A percentile compares a stretch with the other conserved stretches of the same genome.
These are phyloP conservation scores for Coenobita brevimanus DNA, from an alignment of 1,140 invertebrate genomes.

Conservation along the genomic window DNA sequence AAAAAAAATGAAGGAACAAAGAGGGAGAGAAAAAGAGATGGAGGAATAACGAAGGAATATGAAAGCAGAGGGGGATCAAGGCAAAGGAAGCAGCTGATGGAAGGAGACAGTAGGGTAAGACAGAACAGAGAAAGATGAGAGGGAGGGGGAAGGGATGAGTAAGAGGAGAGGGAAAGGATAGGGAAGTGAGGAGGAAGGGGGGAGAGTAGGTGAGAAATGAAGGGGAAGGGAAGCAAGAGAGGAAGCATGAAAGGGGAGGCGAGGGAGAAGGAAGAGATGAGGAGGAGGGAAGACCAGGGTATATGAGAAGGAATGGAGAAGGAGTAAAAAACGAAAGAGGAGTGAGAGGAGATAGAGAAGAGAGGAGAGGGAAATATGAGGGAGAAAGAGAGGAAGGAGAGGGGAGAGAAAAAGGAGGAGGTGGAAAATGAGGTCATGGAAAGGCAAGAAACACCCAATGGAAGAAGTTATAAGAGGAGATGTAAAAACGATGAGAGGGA, in stretches of 20 bases:
- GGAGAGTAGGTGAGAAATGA: neutral
- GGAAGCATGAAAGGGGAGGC: neutral
- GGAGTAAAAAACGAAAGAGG: neutral
- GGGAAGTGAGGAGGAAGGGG: neutral
- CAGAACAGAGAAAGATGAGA: no score
- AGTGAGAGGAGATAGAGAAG: neutral
- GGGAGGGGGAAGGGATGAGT: no score
- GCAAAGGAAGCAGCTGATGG: no score
- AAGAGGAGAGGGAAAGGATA: no score
- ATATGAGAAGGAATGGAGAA: neutral
- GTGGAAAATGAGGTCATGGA: neutral
- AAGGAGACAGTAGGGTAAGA: no score
- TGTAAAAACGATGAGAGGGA: neutral
- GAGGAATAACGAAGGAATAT: neutral
- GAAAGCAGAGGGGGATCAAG: no score
- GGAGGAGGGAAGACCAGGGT: neutral
- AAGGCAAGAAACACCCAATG: no score
- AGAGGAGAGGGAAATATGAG: neutral
- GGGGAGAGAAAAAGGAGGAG: neutral
- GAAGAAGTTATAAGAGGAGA: no score
- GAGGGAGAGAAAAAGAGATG: neutral
- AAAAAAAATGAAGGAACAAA: no score
- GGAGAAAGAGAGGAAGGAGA: neutral
- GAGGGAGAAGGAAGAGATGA: neutral
- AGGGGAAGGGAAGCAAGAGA: neutral